Conservation (phyloP, 2,797 vertebrate genomes). For the Anniella stebbinsi region DNA sequence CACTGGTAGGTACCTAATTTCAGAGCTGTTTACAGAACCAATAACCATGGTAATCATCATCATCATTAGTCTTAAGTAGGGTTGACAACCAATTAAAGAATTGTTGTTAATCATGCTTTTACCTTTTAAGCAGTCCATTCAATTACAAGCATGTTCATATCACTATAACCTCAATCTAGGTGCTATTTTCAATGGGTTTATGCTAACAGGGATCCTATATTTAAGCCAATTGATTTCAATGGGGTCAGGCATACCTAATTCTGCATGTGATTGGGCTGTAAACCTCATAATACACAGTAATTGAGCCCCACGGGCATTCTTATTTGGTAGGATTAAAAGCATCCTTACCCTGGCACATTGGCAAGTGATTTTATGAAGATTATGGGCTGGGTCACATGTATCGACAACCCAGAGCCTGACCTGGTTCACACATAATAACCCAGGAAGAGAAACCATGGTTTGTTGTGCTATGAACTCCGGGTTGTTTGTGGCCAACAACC, state of each 20-base stretch:
- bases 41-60: not conserved
- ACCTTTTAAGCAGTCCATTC: not conserved
- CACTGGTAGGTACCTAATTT: not conserved
- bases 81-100: slow-evolving; percentile 10
- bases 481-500: no score
- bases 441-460: no score
- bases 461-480: no score
- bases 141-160: not conserved
- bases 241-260: not conserved
- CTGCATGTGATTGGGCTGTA: not conserved
- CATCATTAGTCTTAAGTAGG: not conserved
- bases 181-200: not conserved
- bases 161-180: not conserved
- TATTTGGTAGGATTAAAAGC: not conserved
- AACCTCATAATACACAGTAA: not conserved
- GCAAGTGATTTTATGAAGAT: not conserved
- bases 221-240: not conserved
- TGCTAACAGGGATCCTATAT: not conserved
- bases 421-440: no score
- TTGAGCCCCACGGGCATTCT: not conserved
- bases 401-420: no score
- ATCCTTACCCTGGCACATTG: not conserved
- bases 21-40: not conserved
- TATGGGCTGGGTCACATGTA: no score
- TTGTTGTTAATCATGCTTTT: not conserved